Conservation (phyloP, 1,140 invertebrate species). For the Bombus soroeensis region DNA sequence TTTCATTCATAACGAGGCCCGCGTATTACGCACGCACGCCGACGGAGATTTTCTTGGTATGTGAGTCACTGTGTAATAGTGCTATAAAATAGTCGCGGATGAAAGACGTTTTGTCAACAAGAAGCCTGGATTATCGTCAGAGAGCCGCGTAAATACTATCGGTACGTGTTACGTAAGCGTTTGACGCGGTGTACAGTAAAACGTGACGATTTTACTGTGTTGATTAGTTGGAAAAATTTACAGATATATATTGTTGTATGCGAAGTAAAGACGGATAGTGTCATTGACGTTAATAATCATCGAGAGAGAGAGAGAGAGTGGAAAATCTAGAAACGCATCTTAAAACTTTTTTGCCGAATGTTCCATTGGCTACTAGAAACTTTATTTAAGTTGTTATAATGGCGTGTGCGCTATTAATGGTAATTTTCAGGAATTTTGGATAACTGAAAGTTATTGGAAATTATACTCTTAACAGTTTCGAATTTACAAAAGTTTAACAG, state of each 20-base stretch:
- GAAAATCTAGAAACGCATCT: too few relatives aligned
- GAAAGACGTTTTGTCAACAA: constrained; percentile 22
- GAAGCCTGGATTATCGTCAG: not conserved
- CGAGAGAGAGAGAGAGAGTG: too few relatives aligned
- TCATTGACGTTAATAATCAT: too few relatives aligned
- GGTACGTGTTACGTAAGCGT: constrained; percentile 10
- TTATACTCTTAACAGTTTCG: not conserved
- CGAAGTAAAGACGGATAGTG: too few relatives aligned
- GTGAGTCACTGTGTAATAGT: constrained; percentile 45
- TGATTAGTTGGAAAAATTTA: not conserved
- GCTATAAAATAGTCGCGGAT: not conserved
- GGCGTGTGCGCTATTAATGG: not conserved
- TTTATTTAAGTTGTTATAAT: not conserved
- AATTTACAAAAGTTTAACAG: not conserved
- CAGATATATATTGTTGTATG: too few relatives aligned
- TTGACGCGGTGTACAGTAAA: not conserved
- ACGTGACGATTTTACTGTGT: not conserved
- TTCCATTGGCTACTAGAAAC: not conserved
- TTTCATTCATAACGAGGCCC: constrained; percentile 57
- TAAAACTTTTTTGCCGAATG: too few relatives aligned
- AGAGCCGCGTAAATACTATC: not conserved
- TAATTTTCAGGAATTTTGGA: not conserved
- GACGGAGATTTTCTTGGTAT: constrained; percentile 31
- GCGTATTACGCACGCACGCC: constrained; percentile 52
- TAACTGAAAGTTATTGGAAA: not conserved